These are phyloP conservation scores for Holothuria scabra DNA, from an alignment of 53 echinoderm and acorn worm species.

Conservation along the genomic window DNA sequence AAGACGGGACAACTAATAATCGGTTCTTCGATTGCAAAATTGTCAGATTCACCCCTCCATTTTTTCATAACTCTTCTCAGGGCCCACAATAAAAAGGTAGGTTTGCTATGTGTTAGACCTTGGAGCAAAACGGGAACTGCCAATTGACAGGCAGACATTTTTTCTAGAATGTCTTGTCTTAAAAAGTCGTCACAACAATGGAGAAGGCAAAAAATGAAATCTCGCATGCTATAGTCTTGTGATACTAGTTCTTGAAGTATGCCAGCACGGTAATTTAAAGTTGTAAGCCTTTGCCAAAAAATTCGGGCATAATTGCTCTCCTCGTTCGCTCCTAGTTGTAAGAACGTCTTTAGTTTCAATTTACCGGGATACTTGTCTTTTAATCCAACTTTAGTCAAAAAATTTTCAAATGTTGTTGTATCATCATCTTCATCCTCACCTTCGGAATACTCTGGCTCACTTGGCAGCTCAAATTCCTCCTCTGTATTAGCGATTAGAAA, in stretches of 20 bases:
- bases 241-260: conserved; percentile 6
- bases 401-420: not conserved
- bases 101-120: not conserved
- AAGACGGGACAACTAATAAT: conserved; percentile 12
- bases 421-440: not conserved
- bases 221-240: conserved; percentile 26
- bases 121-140: conserved; percentile 25
- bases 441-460: conserved; percentile 7
- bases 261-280: conserved; percentile 30
- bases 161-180: conserved; percentile 31
- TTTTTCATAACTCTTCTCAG: conserved; percentile 27
- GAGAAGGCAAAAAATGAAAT: conserved; percentile 16
- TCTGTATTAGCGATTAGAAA: too few species aligned
- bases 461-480: not conserved
- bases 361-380: conserved; percentile 27
- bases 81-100: conserved; percentile 16
- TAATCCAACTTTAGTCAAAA: conserved; percentile 1
- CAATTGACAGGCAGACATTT: conserved; percentile 43
- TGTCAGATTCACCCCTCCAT: conserved; percentile 23
- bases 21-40: not conserved
- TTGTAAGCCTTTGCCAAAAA: conserved; percentile 33
- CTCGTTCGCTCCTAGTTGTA: not conserved
- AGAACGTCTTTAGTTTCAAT: conserved; percentile 1
- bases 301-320: not conserved
- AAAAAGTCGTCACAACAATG: conserved; percentile 33